A percentile compares a stretch with the other conserved stretches of the same genome.
Conservation (phyloP, 2,888 invertebrate species). For the Arge pagana region DNA sequence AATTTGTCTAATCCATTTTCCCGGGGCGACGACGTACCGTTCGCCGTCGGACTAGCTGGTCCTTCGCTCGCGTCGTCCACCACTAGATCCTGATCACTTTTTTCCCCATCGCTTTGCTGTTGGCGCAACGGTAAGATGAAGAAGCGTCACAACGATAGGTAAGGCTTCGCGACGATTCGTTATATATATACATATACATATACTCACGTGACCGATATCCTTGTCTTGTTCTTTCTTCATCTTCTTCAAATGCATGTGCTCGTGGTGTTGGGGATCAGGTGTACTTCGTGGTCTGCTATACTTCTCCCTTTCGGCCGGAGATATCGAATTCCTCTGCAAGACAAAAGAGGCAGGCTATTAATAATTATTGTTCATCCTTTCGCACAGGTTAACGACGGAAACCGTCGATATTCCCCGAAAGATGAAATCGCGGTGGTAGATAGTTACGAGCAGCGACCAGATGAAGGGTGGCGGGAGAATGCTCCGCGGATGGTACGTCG, state of each 20-base stretch:
- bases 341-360: constrained; percentile 23
- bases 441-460: constrained; percentile 61
- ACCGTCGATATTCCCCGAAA: constrained; percentile 5
- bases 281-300: constrained; percentile 78
- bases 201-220: constrained; percentile 78
- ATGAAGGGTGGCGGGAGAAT: constrained; percentile 61
- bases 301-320: constrained; percentile 76
- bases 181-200: too few species aligned
- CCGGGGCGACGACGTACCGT: constrained; percentile 86
- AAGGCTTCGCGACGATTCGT: too few species aligned
- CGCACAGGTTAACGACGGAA: constrained; percentile 3
- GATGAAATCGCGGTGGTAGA: constrained; percentile 4
- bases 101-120: constrained; percentile 81
- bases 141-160: too few species aligned
- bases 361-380: constrained; percentile 9
- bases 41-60: constrained; percentile 78
- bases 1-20: constrained; percentile 85
- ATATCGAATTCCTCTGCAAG: constrained; percentile 81
- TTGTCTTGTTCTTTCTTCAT: constrained; percentile 72
- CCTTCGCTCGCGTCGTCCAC: constrained; percentile 95
- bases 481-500: too few species aligned
- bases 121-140: constrained; percentile 31
- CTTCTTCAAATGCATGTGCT: constrained; percentile 76
- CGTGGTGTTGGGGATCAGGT: constrained; percentile 68
- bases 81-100: constrained; percentile 89